A percentile compares a stretch with the other conserved stretches of the same genome.
These are phyloP conservation scores for Lathronympha strigana DNA, from an alignment of 2,888 invertebrate species.

Conservation along the genomic window DNA sequence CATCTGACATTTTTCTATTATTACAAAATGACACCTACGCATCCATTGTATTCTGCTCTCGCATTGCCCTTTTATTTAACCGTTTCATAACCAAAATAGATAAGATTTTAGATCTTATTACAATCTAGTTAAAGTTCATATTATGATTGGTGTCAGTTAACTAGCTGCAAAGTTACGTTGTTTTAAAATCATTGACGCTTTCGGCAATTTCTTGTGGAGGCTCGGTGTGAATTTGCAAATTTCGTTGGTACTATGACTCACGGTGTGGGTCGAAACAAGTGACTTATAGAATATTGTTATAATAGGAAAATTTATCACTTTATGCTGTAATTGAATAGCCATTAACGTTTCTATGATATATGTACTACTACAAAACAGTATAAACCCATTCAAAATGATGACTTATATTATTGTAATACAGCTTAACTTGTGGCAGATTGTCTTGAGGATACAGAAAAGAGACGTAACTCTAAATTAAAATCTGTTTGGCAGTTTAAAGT, in stretches of 20 bases:
- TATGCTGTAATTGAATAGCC: constrained; percentile 58
- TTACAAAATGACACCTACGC: constrained; percentile 68
- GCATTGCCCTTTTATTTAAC: constrained; percentile 41
- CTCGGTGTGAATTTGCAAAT: constrained; percentile 55
- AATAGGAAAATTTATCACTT: constrained; percentile 65
- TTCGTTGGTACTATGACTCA: constrained; percentile 60
- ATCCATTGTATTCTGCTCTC: constrained; percentile 62
- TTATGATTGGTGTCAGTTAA: not conserved
- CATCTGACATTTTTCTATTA: constrained; percentile 64
- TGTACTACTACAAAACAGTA: not conserved
- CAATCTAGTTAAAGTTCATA: not conserved
- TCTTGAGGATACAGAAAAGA: not conserved
- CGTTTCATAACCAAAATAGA: not conserved
- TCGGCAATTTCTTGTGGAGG: constrained; percentile 37
- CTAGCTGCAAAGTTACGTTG: constrained; percentile 16
- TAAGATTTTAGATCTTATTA: constrained; percentile 20
- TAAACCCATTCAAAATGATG: not conserved
- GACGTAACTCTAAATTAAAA: constrained; percentile 42
- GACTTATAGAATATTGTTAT: constrained; percentile 55
- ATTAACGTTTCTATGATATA: constrained; percentile 30
- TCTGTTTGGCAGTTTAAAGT: constrained; percentile 44
- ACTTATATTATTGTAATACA: not conserved
- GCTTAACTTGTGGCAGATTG: not conserved
- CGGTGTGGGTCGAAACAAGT: constrained; percentile 54
- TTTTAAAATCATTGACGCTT: constrained; percentile 37